Evolutionary conservation across 2,797 vertebrate species (phyloP).

Genomic region (Necrosyrtes monachus): DNA sequence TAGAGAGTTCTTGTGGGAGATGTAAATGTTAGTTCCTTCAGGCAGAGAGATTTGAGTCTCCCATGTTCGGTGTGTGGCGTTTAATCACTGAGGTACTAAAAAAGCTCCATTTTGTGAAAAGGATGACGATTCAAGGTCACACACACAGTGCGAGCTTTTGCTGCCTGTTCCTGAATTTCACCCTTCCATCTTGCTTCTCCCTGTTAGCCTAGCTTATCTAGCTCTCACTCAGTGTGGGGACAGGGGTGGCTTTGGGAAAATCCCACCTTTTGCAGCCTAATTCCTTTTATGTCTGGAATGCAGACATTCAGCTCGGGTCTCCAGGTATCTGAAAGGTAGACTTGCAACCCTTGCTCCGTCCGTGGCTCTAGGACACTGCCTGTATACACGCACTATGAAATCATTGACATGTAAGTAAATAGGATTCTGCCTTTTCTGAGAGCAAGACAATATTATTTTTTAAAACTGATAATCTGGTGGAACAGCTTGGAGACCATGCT

Average conservation of each 20-base stretch:
- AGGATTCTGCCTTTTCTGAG: not conserved
- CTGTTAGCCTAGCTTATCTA: not conserved
- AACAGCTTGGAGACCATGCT: not conserved
- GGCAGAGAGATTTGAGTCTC: constrained; percentile 31
- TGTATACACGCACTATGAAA: not conserved
- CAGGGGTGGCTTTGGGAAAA: not conserved
- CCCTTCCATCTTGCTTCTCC: not conserved
- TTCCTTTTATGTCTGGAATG: not conserved
- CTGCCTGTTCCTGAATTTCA: not conserved
- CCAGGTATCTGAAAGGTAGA: not conserved
- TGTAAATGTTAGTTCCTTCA: constrained; percentile 33
- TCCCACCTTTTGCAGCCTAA: not conserved
- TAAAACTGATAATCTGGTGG: not conserved
- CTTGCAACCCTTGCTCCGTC: not conserved
- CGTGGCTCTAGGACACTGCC: not conserved
- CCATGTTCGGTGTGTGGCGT: not conserved
- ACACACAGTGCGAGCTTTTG: not conserved
- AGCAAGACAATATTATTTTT: not conserved
- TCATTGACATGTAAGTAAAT: not conserved
- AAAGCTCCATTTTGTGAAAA: constrained; percentile 18
- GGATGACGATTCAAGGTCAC: constrained; percentile 20
- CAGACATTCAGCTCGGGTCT: not conserved
- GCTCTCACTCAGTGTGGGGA: not conserved
- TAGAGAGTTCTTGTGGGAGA: constrained; percentile 36
- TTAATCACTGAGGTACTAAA: not conserved